Evolutionary conservation across 2,113 vertebrate species (phyloP).

Genomic region (Hassar affinis): DNA sequence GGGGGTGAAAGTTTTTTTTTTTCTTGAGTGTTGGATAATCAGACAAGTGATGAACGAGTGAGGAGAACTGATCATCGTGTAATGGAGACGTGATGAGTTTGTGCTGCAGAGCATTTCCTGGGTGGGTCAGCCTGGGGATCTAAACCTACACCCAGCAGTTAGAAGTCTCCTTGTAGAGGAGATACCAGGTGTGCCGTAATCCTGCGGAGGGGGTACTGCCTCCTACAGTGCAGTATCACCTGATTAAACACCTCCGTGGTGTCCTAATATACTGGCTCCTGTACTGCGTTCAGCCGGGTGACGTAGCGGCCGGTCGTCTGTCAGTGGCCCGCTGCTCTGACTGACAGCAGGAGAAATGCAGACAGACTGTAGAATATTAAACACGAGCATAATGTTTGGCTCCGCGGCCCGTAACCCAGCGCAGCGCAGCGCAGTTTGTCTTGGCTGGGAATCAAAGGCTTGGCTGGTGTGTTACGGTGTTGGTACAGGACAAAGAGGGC

Average conservation of each 20-base stretch:
- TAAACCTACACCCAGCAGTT: not conserved
- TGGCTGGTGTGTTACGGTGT: slow-evolving; percentile 76
- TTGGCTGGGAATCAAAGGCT: slow-evolving; percentile 84
- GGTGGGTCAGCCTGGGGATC: not conserved
- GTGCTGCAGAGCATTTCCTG: not conserved
- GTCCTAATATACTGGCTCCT: slow-evolving; percentile 58
- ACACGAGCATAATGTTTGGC: slow-evolving; percentile 82
- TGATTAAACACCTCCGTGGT: not conserved
- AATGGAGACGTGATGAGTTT: not conserved
- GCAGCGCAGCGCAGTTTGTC: slow-evolving; percentile 82
- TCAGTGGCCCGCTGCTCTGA: slow-evolving; percentile 67
- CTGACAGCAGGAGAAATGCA: slow-evolving; percentile 79
- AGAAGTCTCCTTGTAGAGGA: no score
- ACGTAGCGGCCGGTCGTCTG: slow-evolving; percentile 65
- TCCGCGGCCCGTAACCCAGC: slow-evolving; percentile 82
- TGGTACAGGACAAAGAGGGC: slow-evolving; percentile 79
- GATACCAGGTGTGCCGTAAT: no score
- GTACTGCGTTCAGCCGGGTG: slow-evolving; percentile 73
- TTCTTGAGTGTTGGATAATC: not conserved
- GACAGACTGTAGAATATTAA: slow-evolving; percentile 82
- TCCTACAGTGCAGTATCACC: not conserved
- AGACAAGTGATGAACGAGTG: not conserved
- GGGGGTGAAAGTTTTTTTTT: no score
- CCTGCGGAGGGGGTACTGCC: not conserved
- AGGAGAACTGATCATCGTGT: not conserved